Evolutionary conservation across 2,113 vertebrate species (phyloP).

Genomic region (Willisornis vidua): DNA sequence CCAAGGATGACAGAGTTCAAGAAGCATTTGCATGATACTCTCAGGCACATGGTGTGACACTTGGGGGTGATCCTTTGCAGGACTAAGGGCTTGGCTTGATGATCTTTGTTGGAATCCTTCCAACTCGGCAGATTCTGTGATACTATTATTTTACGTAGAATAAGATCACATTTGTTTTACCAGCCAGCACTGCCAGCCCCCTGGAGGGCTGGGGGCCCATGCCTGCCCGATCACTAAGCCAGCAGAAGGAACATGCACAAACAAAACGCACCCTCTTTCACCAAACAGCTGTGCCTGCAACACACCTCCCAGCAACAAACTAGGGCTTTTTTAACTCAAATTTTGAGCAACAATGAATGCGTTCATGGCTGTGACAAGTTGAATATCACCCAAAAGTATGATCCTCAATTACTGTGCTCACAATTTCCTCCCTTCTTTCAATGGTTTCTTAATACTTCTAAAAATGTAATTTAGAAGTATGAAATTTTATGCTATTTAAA

Average conservation of each 20-base stretch:
- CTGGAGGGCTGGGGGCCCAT: fast-evolving
- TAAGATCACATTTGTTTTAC: background rate
- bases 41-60: background rate
- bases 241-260: background rate
- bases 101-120: background rate
- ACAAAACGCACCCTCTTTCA: background rate
- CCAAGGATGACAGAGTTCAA: background rate
- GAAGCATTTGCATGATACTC: fast-evolving
- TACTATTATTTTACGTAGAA: background rate
- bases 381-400: background rate
- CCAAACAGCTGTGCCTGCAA: background rate
- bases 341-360: background rate
- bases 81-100: background rate
- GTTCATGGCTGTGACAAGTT: background rate
- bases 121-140: background rate
- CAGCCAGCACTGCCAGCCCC: background rate
- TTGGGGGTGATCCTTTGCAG: background rate
- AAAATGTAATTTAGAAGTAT: background rate
- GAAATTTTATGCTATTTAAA: background rate
- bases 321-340: background rate
- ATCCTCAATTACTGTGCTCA: background rate
- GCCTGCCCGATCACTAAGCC: fast-evolving
- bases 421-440: background rate
- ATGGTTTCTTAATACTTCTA: background rate
- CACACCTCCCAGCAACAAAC: background rate